Base-by-base conservation (phyloP, 2,888 invertebrate species). In the Drosophila mulleri region DNA sequence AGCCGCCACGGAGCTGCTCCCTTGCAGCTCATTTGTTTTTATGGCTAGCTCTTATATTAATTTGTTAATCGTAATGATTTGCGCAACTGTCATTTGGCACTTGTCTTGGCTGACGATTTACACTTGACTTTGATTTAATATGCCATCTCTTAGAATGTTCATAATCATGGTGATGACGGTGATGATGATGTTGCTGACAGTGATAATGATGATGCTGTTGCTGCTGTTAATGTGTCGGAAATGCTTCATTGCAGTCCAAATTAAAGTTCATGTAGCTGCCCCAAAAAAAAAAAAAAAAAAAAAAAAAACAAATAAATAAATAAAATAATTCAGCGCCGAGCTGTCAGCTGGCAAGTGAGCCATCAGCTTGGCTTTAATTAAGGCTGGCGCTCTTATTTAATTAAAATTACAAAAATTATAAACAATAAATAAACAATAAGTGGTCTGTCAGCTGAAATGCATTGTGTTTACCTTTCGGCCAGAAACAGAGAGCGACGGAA, bases 11-110 rank as follows among this genome's bases (percentile, higher is more conserved):
- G 20, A 32, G 50, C 50, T 18, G 50, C 50, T 18, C 44, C 44
- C 58, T 48, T 29, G 39, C 68, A 68, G 66, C 69, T 81, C 74
- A 81, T 78, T 78, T 69, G 69, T 56, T 69, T 80, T 76, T 50
- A 67, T 80, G 56, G 53, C 39, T n/a, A 26, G 44, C 78, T 68
- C 78, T 78, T 77, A 41, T 77, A 65, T 57, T 65, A 57, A 82
- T 89, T 88, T 84, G 85, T 84, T 87, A 85, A 87, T 88, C 84
- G 78, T 87, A 84, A 85, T 89, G 88, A 89, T 85, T 88, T 85
- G 88, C 82, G 88, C 88, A 85, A 84, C 87, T 83, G 80, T 63
- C 72, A 78, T 85, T 89, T 85, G 89, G 80, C 88, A 85, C 85
- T 89, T 75, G 72, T 80, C 78, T 84, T 63, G 78, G 65, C 75